These are phyloP conservation scores for Nasonia giraulti DNA, from an alignment of 1,140 invertebrate species.

Conservation along the genomic window DNA sequence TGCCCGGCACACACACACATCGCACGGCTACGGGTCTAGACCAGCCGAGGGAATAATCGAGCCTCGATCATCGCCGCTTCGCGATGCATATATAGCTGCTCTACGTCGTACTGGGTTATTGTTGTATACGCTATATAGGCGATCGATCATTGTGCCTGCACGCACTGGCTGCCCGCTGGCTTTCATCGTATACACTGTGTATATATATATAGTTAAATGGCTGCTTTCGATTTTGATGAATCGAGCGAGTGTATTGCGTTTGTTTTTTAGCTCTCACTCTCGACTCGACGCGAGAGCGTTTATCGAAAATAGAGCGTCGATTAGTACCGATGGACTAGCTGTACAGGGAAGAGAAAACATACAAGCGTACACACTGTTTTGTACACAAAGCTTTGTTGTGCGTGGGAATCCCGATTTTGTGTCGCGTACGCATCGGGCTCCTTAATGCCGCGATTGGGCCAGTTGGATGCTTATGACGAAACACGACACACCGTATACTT, in stretches of 20 bases:
- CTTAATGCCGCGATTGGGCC: slow-evolving; percentile 40
- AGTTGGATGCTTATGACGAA: slow-evolving; percentile 46
- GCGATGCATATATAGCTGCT: slow-evolving; percentile 57
- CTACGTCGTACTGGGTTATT: neutral
- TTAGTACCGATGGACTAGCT: no score
- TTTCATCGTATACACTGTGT: neutral
- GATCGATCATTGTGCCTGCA: slow-evolving; percentile 66
- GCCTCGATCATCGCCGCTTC: slow-evolving; percentile 57
- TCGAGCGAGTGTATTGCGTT: neutral
- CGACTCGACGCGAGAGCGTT: no score
- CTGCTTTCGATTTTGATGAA: neutral
- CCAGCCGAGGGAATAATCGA: slow-evolving; percentile 49
- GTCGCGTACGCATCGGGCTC: neutral
- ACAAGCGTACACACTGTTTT: neutral
- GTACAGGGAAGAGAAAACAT: no score
- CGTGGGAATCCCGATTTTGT: slow-evolving; percentile 29
- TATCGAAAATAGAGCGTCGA: no score
- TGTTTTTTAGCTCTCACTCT: no score
- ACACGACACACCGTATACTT: neutral
- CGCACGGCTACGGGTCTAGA: slow-evolving; percentile 47
- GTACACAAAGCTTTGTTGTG: neutral
- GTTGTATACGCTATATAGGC: slow-evolving; percentile 16
- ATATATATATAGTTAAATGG: neutral
- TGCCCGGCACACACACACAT: slow-evolving; percentile 63
- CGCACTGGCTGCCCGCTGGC: neutral